Evolutionary conservation across 1,140 invertebrate genomes (phyloP), one percentile per base, ranked within the genome.

Genomic region (Ostrea edulis): DNA sequence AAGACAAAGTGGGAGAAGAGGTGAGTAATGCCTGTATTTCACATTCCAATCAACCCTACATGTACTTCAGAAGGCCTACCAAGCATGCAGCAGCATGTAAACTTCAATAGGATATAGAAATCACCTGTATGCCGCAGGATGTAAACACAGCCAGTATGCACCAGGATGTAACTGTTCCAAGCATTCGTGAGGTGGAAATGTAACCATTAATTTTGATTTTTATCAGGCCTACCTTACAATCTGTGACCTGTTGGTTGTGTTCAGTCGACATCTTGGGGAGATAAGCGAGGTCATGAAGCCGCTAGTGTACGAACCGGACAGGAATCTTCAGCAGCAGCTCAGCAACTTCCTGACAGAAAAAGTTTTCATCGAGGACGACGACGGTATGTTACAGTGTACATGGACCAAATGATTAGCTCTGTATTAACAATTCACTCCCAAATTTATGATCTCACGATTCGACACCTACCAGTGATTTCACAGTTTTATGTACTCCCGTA

Each of bases 181-280:
- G 35, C 35, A 44, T 44, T 2, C 35, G n/a, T n/a, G 1, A 44
- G 5, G 35, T 44, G 5, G 1, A n/a, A 44, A 44, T 44, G 35
- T 2, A 44, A 44, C 35, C 35, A 44, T 44, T 44, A 44, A 44
- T 44, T 44, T 44, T 44, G 1, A 44, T 44, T 44, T 44, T 44
- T 44, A 44, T 53, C 93, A 98, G 97, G 98, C 98, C 0, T 99
- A 98, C 94, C 97, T 98, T 58, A 97, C 97, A 17, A 97, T 99
- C 65, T 99, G 98, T 95, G 99, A 99, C 95, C 95, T 98, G 88
- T 95, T 99, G 52, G 97, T 99, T n/a, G 96, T 99, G 84, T 99
- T 99, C 95, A 98, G 98, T 91, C 97, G 97, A 94, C 97, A 99
- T 92, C 94, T 99, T 84, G 96, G 96, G 35, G 95, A 95, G 53